Evolutionary conservation across 2,113 vertebrate genomes (phyloP).

Genomic region (Spea multiplicata): DNA sequence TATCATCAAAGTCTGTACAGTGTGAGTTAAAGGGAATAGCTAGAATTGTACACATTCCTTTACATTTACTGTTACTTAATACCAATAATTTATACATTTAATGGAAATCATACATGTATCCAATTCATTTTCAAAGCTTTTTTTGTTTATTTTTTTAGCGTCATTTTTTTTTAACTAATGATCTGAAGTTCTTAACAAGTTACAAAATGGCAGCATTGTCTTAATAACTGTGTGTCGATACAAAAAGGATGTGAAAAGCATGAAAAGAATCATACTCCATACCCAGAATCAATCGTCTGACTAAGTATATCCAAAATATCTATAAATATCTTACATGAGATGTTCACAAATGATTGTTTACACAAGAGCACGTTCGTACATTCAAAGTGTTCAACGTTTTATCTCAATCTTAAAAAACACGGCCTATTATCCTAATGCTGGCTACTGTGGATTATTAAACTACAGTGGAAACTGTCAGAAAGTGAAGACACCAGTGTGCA

Average conservation of each 20-base stretch:
- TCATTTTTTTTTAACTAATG: conserved; percentile 73
- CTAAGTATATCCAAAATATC: conserved; percentile 62
- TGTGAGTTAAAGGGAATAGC: too few species aligned
- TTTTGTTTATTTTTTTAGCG: conserved; percentile 62
- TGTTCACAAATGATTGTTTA: conserved; percentile 56
- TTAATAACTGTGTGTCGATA: conserved; percentile 60
- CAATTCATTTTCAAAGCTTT: conserved; percentile 11
- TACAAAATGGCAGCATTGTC: conserved; percentile 63
- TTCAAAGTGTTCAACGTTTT: conserved; percentile 65
- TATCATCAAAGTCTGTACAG: too few species aligned
- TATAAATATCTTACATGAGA: conserved; percentile 50
- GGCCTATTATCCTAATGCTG: conserved; percentile 62
- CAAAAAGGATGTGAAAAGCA: conserved; percentile 63
- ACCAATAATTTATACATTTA: too few species aligned
- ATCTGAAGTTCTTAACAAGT: conserved; percentile 66
- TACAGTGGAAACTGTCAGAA: conserved; percentile 70
- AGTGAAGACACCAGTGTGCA: conserved; percentile 69
- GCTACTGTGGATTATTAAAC: conserved; percentile 75
- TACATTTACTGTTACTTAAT: too few species aligned
- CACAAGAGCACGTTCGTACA: conserved; percentile 64
- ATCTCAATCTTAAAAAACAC: conserved; percentile 41
- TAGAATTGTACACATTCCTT: too few species aligned
- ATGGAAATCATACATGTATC: too few species aligned
- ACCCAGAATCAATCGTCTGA: conserved; percentile 52
- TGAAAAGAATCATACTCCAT: conserved; percentile 58